Evolutionary conservation across 2,888 invertebrate genomes (phyloP).

Genomic region (Eulithis prunata): DNA sequence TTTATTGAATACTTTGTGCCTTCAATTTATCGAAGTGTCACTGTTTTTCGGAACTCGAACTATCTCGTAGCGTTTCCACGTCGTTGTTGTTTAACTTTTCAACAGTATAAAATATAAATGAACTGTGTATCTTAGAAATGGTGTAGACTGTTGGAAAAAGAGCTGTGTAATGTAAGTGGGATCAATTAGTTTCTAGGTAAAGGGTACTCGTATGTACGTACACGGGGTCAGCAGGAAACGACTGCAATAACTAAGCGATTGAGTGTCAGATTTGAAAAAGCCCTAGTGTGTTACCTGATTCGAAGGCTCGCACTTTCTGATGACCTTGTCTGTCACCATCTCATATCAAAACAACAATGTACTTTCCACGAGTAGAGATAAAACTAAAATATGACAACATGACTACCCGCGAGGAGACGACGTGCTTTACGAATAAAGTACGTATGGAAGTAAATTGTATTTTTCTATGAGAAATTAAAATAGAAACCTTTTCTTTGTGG

Average conservation of each 20-base stretch:
- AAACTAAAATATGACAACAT: background rate
- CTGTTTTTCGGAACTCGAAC: constrained; percentile 54
- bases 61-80: constrained; percentile 67
- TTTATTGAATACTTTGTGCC: background rate
- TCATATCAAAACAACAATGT: constrained; percentile 14
- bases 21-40: constrained; percentile 30
- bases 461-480: background rate
- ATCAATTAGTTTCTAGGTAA: constrained; percentile 80
- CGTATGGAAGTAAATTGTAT: background rate
- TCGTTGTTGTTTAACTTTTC: constrained; percentile 27
- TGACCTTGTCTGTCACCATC: constrained; percentile 1
- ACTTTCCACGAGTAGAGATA: constrained; percentile 4
- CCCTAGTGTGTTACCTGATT: constrained; percentile 6
- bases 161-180: constrained; percentile 79
- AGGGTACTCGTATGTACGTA: constrained; percentile 43
- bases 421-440: constrained; percentile 1
- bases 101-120: constrained; percentile 27
- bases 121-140: constrained; percentile 41
- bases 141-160: constrained; percentile 62
- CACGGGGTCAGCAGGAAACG: constrained; percentile 47
- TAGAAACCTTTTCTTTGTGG: background rate
- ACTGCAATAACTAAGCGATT: constrained; percentile 1
- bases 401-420: background rate
- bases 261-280: constrained; percentile 9
- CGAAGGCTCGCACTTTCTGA: background rate